These are phyloP conservation scores for Gila orcuttii DNA, from an alignment of 2,113 vertebrate species.

Conservation along the genomic window DNA sequence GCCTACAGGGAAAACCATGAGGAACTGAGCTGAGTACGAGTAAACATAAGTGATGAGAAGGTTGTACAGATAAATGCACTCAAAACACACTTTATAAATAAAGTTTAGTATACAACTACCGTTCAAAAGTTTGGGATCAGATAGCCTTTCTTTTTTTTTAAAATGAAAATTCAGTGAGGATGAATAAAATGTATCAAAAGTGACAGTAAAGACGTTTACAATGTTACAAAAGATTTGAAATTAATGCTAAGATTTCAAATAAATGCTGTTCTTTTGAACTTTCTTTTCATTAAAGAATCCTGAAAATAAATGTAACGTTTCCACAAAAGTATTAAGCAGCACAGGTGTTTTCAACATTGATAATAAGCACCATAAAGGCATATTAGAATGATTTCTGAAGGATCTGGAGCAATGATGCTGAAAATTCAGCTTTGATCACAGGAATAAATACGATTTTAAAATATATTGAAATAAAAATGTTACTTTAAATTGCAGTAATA, in stretches of 20 bases:
- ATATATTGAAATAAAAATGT: background rate
- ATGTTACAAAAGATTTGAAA: background rate
- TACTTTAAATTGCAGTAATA: no score
- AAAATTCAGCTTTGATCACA: background rate
- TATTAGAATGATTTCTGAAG: no score
- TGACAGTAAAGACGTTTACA: background rate
- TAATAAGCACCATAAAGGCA: no score
- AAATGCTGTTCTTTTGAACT: background rate
- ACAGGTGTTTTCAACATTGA: no score
- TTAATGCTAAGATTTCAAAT: background rate
- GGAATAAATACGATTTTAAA: background rate
- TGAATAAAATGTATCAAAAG: background rate
- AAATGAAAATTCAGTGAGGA: background rate
- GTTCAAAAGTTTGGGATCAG: constrained; percentile 10
- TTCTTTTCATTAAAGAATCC: background rate
- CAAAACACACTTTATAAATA: background rate
- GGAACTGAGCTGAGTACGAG: background rate
- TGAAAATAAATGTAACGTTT: background rate
- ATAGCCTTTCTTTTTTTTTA: background rate
- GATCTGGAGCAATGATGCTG: background rate
- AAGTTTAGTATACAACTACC: background rate
- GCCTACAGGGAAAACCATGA: constrained; percentile 77
- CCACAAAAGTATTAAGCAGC: no score
- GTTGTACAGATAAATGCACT: background rate
- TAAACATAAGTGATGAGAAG: background rate